Base-by-base conservation (phyloP, 1,140 invertebrate genomes). In the Lucilia cuprina region DNA sequence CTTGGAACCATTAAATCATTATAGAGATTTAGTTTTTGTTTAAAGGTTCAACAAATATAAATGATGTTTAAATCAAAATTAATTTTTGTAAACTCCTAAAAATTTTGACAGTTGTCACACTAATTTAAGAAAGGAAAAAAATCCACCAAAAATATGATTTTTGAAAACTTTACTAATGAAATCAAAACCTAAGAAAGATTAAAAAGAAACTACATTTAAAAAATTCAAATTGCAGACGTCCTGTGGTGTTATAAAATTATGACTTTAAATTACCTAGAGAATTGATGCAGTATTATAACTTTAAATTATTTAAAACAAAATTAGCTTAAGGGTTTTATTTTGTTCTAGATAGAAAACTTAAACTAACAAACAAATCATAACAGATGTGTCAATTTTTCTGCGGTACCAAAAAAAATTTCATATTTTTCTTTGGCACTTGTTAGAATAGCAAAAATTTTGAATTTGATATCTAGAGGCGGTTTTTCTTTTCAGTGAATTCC, bases 361-460 rank as follows among this genome's bases (percentile, higher is more conserved):
- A n/a, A 74, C 70, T 19, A 74, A 21, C 55, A 5, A 74, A 74
- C 9, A 77, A 77, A 77, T 77, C 74, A 55, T 41, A 77, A 77
- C 74, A 77, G 74, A 77, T 77, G 74, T 77, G 74, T 77, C 34
- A 77, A 77, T 41, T 41, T 41, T 41, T 41, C n/a, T n/a, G n/a
- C n/a, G 35, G 3, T 41, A 41, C 35, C 35, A 41, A 41, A 41
- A 41, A 41, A 5, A n/a, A n/a, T 41, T 41, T 41, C 35, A 41
- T 41, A 41, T 41, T 41, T 41, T 41, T 41, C 35, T 5, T 41
- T 5, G 35, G 35, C 8, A 41, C 8, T n/a, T n/a, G n/a, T n/a
- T n/a, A n/a, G n/a, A n/a, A n/a, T n/a, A n/a, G n/a, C n/a, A n/a
- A n/a, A 41, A 41, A 41, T 41, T 41, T 41, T 41, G 3, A 41